phyloP scores from a whole-genome alignment of 2,888 invertebrate species.

The Ormyrus nitidulus region DNA sequence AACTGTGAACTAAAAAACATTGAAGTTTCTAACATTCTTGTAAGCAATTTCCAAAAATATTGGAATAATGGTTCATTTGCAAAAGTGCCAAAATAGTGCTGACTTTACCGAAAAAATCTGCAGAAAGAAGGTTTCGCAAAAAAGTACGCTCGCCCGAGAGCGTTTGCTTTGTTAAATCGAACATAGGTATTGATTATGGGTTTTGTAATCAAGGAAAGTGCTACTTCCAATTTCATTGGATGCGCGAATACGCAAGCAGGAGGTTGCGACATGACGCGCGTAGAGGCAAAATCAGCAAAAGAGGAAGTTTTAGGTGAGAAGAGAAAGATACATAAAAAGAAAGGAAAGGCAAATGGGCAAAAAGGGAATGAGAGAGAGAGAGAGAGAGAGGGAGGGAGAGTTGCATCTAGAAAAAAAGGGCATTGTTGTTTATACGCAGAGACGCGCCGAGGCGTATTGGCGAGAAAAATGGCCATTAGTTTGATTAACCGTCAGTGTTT shows the following conservation, averaged over 20 bases:
- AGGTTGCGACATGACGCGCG: background rate
- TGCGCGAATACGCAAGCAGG: slow-evolving; percentile 22
- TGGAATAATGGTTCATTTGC: no score
- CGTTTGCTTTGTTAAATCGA: slow-evolving; percentile 30
- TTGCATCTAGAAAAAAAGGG: slow-evolving; percentile 1
- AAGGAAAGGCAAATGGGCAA: slow-evolving; percentile 56
- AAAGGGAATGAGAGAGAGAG: slow-evolving; percentile 55
- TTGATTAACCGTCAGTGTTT: slow-evolving; percentile 67
- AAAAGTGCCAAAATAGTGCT: no score
- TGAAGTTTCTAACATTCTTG: no score
- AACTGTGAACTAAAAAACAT: background rate
- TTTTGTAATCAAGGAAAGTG: slow-evolving; percentile 69
- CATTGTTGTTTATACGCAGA: slow-evolving; percentile 3
- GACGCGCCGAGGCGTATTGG: background rate
- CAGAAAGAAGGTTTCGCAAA: no score
- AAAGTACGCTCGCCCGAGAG: no score
- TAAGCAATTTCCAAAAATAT: no score
- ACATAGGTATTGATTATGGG: slow-evolving; percentile 61
- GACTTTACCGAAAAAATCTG: no score
- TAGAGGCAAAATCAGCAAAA: slow-evolving; percentile 14
- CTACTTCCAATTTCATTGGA: slow-evolving; percentile 66
- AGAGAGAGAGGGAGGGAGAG: slow-evolving; percentile 58
- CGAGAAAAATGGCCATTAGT: slow-evolving; percentile 67
- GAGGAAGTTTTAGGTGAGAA: slow-evolving; percentile 53
- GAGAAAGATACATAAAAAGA: slow-evolving; percentile 53